phyloP scores from a whole-genome alignment of 2,113 vertebrate species.

The Misgurnus anguillicaudatus region DNA sequence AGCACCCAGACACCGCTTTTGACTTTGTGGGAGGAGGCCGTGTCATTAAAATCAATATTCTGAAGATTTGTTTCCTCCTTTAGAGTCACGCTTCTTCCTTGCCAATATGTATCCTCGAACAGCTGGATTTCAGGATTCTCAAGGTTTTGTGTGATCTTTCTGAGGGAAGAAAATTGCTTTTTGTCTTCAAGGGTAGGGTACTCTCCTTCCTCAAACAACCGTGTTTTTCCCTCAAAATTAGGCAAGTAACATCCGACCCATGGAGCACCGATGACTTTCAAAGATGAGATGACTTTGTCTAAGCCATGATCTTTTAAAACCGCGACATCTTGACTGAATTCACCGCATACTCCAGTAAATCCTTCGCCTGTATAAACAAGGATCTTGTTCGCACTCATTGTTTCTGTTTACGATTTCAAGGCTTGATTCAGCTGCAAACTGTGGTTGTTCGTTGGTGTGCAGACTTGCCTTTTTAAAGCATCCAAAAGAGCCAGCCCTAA shows the following conservation, averaged over 20 bases:
- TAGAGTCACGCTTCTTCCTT: neutral
- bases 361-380: fast-evolving
- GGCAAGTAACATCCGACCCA: neutral
- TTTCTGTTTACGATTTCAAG: neutral
- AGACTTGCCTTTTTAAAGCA: no score
- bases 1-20: neutral
- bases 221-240: neutral
- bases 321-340: no score
- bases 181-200: neutral
- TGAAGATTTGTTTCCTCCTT: neutral
- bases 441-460: no score
- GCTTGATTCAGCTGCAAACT: no score
- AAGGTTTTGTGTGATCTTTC: neutral
- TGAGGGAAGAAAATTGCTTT: neutral
- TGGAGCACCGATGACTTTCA: neutral
- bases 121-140: neutral
- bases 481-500: no score
- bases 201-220: neutral
- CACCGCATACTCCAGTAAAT: neutral
- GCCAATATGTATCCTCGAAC: neutral
- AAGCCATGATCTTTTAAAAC: neutral
- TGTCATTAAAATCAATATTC: neutral
- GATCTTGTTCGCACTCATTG: neutral
- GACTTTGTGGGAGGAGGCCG: neutral
- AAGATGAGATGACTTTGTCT: neutral